Evolutionary conservation across 1,140 invertebrate species (phyloP), one percentile per base, ranked within the genome.

Genomic region (Zaprionus ghesquierei): DNA sequence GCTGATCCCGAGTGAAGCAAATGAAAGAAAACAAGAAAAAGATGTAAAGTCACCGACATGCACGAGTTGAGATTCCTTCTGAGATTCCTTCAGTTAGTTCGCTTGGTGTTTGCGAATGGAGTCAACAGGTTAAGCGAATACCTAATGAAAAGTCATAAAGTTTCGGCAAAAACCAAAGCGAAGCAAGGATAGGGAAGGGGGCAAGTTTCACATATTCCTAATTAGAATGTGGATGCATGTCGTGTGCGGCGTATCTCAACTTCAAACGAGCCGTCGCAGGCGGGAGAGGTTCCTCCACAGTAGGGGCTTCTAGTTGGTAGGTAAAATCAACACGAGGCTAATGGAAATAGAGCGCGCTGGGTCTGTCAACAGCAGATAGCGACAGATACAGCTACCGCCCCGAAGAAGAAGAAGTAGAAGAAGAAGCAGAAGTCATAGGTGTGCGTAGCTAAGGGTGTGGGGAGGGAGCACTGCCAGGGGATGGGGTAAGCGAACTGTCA

Each of bases 281-380:
- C 25, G 44, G 64, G 31, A 5, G 38, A 1, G 33, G 10, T 35
- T 10, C 12, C 13, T 13, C 2, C 13, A 35, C 33, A 12, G 18
- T 46, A 46, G 41, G 15, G 41, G 41, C 41, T 22, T 22, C 41
- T 15, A 38, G 31, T 50, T 18, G 27, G 63, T 50, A 23, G 27
- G 63, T 31, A 70, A 75, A 81, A 62, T 41, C 81, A 71, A 81
- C 75, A 85, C 9, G 22, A 58, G 69, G 70, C 35, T 63, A 82
- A 79, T 68, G 69, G 49, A 59, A 60, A 73, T 79, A 65, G 78
- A 81, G 63, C 69, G 46, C 75, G 61, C 60, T 51, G 81, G 69
- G 68, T 69, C 76, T 71, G 81, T 81, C 82, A 87, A 89, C 84
- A 89, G 9, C 49, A 72, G 79, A 81, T 86, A 79, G 75, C 75